Evolutionary conservation across 2,113 vertebrate genomes (phyloP).

Genomic region (Orycteropus afer): DNA sequence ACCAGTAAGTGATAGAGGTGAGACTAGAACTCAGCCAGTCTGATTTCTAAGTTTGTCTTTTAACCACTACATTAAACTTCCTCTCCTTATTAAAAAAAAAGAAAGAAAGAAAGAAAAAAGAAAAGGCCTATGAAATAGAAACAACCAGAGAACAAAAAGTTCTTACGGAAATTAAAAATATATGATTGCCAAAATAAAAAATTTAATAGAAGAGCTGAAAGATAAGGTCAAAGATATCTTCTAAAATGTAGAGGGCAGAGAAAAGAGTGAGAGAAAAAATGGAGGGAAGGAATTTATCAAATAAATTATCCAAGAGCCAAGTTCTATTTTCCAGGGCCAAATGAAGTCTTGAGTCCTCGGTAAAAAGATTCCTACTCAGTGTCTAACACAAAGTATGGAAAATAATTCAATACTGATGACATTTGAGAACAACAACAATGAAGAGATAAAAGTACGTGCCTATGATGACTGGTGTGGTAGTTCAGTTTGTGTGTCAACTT

Average conservation of each 20-base stretch:
- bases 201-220: conserved; percentile 12
- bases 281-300: background rate
- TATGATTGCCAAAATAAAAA: conserved; percentile 40
- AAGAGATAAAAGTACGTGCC: background rate
- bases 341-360: background rate
- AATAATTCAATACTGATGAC: background rate
- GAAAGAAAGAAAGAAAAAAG: conserved; percentile 28
- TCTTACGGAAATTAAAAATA: conserved; percentile 62
- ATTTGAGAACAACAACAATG: background rate
- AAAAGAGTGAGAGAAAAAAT: background rate
- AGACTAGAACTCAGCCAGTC: background rate
- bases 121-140: conserved; percentile 38
- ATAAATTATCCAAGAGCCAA: background rate
- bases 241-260: background rate
- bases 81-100: conserved; percentile 58
- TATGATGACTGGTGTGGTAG: background rate
- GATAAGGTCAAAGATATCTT: conserved; percentile 38
- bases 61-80: conserved; percentile 17
- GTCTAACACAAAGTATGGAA: background rate
- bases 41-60: conserved; percentile 51
- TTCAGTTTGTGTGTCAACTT: too few species aligned
- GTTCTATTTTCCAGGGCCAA: conserved; percentile 17
- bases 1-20: background rate
- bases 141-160: conserved; percentile 53
- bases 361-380: background rate